Conservation (phyloP, 1,140 invertebrate genomes). For the Drosophila leontia region DNA sequence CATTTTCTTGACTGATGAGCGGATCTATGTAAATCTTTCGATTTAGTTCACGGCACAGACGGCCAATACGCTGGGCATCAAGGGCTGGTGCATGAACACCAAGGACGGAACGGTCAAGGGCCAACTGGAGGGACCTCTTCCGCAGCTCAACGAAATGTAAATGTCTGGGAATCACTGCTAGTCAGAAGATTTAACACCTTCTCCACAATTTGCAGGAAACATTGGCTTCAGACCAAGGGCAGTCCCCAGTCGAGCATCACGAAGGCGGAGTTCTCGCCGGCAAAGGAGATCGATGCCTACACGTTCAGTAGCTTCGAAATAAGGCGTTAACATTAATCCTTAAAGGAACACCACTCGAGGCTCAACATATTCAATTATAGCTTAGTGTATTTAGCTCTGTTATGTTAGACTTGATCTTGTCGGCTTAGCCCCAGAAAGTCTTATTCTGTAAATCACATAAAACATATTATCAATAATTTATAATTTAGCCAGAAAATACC, state of each 20-base stretch:
- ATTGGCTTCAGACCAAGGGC: conserved; percentile 85
- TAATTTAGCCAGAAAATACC: conserved; percentile 7
- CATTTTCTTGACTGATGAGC: not conserved
- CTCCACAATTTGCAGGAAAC: conserved; percentile 57
- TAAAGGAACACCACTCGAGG: not conserved
- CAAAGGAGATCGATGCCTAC: conserved; percentile 46
- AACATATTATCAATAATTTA: conserved; percentile 1
- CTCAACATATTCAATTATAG: not conserved
- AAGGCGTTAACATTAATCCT: conserved; percentile 27
- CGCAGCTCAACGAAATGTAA: conserved; percentile 88
- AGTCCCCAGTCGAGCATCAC: conserved; percentile 88
- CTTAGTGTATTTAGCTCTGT: not conserved
- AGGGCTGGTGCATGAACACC: conserved; percentile 91
- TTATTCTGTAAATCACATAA: not conserved
- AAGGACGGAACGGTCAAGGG: conserved; percentile 88
- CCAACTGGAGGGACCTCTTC: conserved; percentile 87
- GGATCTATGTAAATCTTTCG: not conserved
- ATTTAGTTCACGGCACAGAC: conserved; percentile 88
- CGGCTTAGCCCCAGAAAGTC: no score
- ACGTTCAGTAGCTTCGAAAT: conserved; percentile 56
- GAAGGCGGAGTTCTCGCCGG: conserved; percentile 86
- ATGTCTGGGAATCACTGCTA: not conserved
- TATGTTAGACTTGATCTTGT: not conserved
- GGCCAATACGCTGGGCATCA: conserved; percentile 87
- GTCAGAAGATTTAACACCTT: not conserved